phyloP scores from a whole-genome alignment of 2,797 vertebrate genomes.

The Ctenosaura bakeri region DNA sequence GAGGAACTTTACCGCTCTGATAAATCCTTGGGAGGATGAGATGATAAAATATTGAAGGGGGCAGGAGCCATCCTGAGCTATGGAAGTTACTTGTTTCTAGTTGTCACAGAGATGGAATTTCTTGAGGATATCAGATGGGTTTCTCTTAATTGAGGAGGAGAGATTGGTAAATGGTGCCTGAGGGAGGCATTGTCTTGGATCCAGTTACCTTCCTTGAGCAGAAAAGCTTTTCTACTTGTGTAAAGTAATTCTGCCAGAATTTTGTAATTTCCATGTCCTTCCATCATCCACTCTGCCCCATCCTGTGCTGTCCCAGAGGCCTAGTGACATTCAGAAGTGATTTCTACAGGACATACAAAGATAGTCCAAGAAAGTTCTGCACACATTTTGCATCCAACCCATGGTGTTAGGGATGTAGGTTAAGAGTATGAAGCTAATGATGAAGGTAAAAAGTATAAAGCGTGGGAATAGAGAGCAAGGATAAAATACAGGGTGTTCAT shows the following conservation, averaged over 20 bases:
- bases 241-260: background rate
- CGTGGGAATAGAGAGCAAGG: background rate
- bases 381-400: background rate
- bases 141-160: background rate
- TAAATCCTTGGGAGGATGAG: background rate
- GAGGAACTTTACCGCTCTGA: background rate
- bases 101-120: background rate
- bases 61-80: rapidly evolving
- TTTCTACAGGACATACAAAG: background rate
- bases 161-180: background rate
- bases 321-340: background rate
- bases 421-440: background rate
- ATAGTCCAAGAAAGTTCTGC: background rate
- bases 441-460: background rate
- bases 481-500: background rate
- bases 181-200: background rate
- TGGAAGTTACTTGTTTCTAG: background rate
- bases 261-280: background rate
- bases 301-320: background rate
- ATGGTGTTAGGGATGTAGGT: background rate
- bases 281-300: background rate
- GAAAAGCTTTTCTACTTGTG: background rate
- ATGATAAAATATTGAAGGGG: background rate
- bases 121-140: background rate
- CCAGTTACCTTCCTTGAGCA: background rate